Conservation (phyloP, 2,113 vertebrate species). For the Mirza zaza region DNA sequence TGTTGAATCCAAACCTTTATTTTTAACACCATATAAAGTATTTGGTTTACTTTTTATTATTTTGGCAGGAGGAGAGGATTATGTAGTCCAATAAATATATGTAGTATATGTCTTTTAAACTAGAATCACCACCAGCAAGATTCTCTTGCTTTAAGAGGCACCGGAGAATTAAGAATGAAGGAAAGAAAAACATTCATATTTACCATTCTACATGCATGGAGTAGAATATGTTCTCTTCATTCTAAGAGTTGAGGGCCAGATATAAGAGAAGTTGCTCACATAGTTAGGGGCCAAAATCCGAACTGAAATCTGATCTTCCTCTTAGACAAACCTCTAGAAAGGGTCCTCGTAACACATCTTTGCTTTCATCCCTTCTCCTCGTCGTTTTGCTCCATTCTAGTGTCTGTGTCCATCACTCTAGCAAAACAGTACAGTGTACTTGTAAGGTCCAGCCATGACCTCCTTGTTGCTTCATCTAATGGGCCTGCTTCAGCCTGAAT, state of each 20-base stretch:
- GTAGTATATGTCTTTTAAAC: background rate
- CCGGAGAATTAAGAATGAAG: background rate
- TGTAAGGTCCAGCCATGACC: background rate
- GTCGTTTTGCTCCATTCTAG: background rate
- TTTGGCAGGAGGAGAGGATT: background rate
- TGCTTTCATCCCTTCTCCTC: background rate
- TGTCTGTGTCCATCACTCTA: background rate
- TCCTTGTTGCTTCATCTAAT: background rate
- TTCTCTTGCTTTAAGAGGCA: background rate
- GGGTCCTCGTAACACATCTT: background rate
- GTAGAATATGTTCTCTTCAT: background rate
- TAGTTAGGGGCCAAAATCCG: background rate
- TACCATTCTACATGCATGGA: background rate
- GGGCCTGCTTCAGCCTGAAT: background rate
- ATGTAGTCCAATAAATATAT: background rate
- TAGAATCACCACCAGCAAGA: background rate
- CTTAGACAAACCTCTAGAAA: background rate
- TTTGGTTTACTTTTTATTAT: background rate
- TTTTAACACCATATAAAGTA: background rate
- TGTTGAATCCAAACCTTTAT: background rate
- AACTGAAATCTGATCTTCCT: background rate
- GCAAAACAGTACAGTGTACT: background rate
- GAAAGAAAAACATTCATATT: background rate
- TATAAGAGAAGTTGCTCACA: background rate
- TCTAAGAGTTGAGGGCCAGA: background rate